A percentile compares a stretch with the other conserved stretches of the same genome.
These are phyloP conservation scores for Chanos chanos DNA, from an alignment of 2,797 vertebrate species.

Conservation along the genomic window DNA sequence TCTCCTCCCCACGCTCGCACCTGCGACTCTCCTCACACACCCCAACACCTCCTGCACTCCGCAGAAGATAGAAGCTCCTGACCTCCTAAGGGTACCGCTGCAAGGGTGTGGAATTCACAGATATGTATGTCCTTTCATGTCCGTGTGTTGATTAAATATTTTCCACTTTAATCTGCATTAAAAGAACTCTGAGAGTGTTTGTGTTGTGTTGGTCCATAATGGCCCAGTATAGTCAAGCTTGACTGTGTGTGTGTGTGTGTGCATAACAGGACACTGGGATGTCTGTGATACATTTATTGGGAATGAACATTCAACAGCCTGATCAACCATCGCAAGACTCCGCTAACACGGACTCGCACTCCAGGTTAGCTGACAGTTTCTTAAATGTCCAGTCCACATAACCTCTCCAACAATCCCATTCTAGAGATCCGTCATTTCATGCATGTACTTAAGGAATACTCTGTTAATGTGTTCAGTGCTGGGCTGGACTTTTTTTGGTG, in stretches of 20 bases:
- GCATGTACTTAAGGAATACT: no score
- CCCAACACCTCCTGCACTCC: constrained; percentile 36
- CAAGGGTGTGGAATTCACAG: constrained; percentile 45
- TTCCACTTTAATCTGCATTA: no score
- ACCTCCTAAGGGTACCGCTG: constrained; percentile 42
- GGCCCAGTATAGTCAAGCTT: no score
- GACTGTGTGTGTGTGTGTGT: no score
- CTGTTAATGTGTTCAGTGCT: no score
- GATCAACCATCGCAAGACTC: background rate
- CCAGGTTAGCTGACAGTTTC: constrained; percentile 39
- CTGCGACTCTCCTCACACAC: constrained; percentile 4
- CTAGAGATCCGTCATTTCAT: no score
- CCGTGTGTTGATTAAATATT: no score
- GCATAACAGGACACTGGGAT: constrained; percentile 42
- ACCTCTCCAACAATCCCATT: background rate
- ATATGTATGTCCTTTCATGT: constrained; percentile 24
- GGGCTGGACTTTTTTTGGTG: no score
- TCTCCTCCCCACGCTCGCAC: constrained; percentile 23
- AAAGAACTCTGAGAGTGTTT: no score
- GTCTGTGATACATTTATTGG: constrained; percentile 29
- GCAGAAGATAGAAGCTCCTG: constrained; percentile 46
- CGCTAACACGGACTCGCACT: constrained; percentile 17
- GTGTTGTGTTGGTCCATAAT: background rate
- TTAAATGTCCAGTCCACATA: background rate
- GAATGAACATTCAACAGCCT: constrained; percentile 22